phyloP scores from a whole-genome alignment of 1,140 invertebrate species.

The Meloidogyne hapla region DNA sequence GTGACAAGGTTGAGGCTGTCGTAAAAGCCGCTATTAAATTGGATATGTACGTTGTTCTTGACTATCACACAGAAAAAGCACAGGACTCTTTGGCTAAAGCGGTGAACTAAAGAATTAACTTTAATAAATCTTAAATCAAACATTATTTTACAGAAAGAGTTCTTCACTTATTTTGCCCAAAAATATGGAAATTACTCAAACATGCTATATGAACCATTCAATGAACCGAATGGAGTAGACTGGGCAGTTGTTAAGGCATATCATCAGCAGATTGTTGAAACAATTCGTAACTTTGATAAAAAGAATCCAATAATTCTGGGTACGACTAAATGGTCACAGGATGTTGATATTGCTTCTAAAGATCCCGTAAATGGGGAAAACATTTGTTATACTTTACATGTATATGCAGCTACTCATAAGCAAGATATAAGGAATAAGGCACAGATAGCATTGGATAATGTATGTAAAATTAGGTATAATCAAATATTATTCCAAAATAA shows the following conservation, averaged over 20 bases:
- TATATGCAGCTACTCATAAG: slow-evolving; percentile 28
- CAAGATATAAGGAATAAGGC: background rate
- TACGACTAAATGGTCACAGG: slow-evolving; percentile 25
- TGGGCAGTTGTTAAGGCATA: slow-evolving; percentile 14
- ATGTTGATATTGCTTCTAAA: slow-evolving; percentile 30
- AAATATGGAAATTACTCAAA: slow-evolving; percentile 28
- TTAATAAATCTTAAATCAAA: background rate
- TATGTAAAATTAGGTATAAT: no score
- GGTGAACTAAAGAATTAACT: background rate
- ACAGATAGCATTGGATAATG: background rate
- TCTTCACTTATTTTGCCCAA: slow-evolving; percentile 18
- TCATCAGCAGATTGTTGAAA: slow-evolving; percentile 9
- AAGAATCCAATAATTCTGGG: slow-evolving; percentile 35
- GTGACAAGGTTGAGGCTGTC: slow-evolving; percentile 20
- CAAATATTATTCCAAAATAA: no score
- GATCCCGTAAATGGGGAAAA: slow-evolving; percentile 21
- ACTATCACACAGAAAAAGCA: background rate
- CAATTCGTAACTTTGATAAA: slow-evolving; percentile 27
- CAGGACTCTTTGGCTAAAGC: background rate
- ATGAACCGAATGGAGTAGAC: slow-evolving; percentile 21
- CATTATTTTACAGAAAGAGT: background rate
- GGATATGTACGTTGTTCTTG: background rate
- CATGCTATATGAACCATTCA: slow-evolving; percentile 30
- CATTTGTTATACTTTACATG: slow-evolving; percentile 28
- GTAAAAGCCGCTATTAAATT: slow-evolving; percentile 24